Conservation (phyloP, 1,140 invertebrate species). For the Dinothrombium tinctorium region DNA sequence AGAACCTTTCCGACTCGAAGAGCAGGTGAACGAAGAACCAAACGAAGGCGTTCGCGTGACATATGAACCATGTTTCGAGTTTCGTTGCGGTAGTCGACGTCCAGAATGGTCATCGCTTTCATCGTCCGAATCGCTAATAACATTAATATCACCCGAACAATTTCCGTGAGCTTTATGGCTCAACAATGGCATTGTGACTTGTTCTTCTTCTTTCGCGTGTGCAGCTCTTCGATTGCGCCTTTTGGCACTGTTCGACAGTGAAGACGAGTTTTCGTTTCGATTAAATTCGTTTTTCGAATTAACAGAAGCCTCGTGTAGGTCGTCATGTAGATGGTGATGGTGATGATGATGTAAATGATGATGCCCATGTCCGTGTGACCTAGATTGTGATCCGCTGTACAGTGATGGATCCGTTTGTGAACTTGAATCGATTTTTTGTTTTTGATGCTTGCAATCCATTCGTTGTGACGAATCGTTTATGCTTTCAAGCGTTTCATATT, state of each 20-base stretch:
- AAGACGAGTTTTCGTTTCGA: not conserved
- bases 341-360: slow-evolving; percentile 3
- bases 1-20: not conserved
- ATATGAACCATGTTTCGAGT: no score
- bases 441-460: not conserved
- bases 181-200: no score
- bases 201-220: not conserved
- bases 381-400: not conserved
- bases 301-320: not conserved
- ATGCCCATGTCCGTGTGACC: slow-evolving; percentile 6
- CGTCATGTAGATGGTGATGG: slow-evolving; percentile 4
- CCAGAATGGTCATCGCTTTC: not conserved
- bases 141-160: no score
- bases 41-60: no score
- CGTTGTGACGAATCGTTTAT: not conserved
- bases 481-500: not conserved
- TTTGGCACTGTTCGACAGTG: not conserved
- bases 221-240: not conserved
- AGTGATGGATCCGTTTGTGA: slow-evolving; percentile 4
- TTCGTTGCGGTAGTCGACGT: not conserved
- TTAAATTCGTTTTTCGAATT: no score
- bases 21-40: not conserved
- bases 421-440: not conserved
- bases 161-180: no score
- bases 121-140: not conserved